phyloP scores from a whole-genome alignment of 2,797 vertebrate genomes.

The Kryptolebias ocellatus region DNA sequence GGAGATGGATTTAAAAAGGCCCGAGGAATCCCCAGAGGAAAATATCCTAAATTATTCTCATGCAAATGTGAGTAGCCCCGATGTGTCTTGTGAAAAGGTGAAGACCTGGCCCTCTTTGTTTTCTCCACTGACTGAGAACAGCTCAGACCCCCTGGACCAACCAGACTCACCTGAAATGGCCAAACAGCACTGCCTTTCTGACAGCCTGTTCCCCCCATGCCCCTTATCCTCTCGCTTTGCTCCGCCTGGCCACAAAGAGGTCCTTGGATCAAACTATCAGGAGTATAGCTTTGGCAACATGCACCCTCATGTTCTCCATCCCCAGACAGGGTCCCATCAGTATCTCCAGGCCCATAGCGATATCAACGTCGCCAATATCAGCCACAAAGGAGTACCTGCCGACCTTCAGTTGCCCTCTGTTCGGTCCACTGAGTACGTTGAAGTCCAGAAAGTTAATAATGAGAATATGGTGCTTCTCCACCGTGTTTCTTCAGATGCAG shows the following conservation, averaged over 20 bases:
- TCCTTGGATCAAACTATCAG: conserved; percentile 20
- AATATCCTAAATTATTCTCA: conserved; percentile 5
- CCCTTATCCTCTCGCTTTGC: conserved; percentile 25
- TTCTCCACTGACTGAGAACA: conserved; percentile 64
- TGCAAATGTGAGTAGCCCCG: conserved; percentile 40
- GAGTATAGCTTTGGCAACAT: conserved; percentile 44
- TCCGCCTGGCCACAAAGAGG: conserved; percentile 39
- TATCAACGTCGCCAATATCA: conserved; percentile 44
- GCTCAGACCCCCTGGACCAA: conserved; percentile 33
- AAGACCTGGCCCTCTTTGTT: conserved; percentile 84
- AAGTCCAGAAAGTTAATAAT: conserved; percentile 87
- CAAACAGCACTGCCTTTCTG: conserved; percentile 79
- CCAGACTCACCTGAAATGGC: conserved; percentile 40
- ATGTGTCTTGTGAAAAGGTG: conserved; percentile 63
- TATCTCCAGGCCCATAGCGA: conserved; percentile 58
- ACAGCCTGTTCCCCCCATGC: conserved; percentile 48
- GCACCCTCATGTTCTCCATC: conserved; percentile 20
- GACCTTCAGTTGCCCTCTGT: conserved; percentile 41
- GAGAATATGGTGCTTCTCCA: conserved; percentile 83
- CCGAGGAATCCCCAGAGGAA: conserved; percentile 28
- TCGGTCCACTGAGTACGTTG: conserved; percentile 85
- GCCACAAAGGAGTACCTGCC: conserved; percentile 43
- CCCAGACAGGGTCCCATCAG: conserved; percentile 13
- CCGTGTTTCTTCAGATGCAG: conserved; percentile 69
- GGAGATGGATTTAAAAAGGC: conserved; percentile 9